Conservation (phyloP, 2,888 invertebrate genomes). For the Eilema depressum region DNA sequence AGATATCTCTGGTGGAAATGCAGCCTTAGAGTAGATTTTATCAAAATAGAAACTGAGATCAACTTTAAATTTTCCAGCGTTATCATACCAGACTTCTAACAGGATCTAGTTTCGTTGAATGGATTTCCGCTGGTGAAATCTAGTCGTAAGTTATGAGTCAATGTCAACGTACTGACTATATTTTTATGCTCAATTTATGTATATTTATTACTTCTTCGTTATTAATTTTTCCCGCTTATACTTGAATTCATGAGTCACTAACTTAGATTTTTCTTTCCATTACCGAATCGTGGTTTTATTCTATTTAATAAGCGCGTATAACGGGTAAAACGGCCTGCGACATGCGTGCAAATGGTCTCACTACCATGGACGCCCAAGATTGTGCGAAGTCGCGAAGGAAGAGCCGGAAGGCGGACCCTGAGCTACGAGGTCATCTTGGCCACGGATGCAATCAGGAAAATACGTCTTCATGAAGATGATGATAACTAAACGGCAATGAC, state of each 20-base stretch:
- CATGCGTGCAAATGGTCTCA: too few relatives aligned
- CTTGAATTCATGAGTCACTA: background rate
- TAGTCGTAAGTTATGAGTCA: background rate
- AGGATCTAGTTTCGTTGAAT: background rate
- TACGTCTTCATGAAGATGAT: too few relatives aligned
- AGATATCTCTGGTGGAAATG: too few relatives aligned
- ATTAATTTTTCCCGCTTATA: background rate
- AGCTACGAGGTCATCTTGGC: too few relatives aligned
- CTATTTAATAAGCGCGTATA: background rate
- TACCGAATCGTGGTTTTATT: background rate
- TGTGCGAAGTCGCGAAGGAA: too few relatives aligned
- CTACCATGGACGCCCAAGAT: too few relatives aligned
- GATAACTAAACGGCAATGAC: conserved; percentile 12
- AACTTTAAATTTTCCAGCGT: background rate
- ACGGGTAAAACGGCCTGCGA: too few relatives aligned
- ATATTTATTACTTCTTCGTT: background rate
- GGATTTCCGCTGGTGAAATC: background rate
- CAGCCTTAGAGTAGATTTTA: background rate
- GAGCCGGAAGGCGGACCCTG: too few relatives aligned
- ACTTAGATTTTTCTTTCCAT: background rate
- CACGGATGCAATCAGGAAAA: too few relatives aligned
- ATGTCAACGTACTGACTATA: too few relatives aligned
- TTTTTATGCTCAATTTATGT: too few relatives aligned
- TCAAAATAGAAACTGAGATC: background rate
- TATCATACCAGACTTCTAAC: background rate